phyloP scores from a whole-genome alignment of 2,113 vertebrate species.

The Cyprinodon variegatus region DNA sequence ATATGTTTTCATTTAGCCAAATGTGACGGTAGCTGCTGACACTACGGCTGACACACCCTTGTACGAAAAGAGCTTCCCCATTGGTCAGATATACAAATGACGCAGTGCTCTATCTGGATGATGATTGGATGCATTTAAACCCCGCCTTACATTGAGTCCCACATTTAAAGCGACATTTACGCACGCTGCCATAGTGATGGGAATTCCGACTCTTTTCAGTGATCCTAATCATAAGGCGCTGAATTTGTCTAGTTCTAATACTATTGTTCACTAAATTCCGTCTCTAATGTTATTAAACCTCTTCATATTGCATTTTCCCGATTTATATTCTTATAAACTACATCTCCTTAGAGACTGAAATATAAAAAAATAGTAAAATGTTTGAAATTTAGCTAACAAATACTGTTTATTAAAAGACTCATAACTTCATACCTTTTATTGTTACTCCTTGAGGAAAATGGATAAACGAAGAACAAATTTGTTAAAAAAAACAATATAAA shows the following conservation, averaged over 20 bases:
- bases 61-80: constrained; percentile 18
- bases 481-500: too few relatives aligned
- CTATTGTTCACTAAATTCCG: background rate
- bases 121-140: constrained; percentile 39
- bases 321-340: background rate
- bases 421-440: too few relatives aligned
- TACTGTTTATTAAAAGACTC: too few relatives aligned
- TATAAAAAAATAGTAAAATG: too few relatives aligned
- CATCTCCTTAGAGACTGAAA: too few relatives aligned
- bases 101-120: background rate
- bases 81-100: constrained; percentile 31
- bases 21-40: constrained; percentile 23
- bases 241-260: background rate
- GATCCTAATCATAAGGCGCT: background rate
- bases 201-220: background rate
- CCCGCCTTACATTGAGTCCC: background rate
- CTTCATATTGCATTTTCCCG: background rate
- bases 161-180: constrained; percentile 11
- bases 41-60: constrained; percentile 62
- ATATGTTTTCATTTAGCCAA: constrained; percentile 57
- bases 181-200: background rate
- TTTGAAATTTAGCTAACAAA: too few relatives aligned
- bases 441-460: too few relatives aligned
- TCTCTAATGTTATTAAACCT: background rate
- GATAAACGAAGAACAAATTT: too few relatives aligned